A percentile compares a stretch with the other conserved stretches of the same genome.
Conservation (phyloP, 2,797 vertebrate species). For the Hapalemur alaotrensis region DNA sequence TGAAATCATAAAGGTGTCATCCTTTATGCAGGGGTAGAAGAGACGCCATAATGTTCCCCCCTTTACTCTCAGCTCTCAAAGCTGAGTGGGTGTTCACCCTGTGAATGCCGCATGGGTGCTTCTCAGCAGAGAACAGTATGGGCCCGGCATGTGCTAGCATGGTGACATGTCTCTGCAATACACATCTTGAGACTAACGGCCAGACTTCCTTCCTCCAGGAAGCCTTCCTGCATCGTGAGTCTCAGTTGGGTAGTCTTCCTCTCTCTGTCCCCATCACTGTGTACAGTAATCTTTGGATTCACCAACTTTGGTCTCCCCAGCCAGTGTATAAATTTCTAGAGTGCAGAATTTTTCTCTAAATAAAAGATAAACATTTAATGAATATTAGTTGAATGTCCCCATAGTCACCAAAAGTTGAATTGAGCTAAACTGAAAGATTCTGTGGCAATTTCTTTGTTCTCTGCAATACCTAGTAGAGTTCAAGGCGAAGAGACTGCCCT, state of each 20-base stretch:
- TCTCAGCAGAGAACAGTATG: not conserved
- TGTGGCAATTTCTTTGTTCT: not conserved
- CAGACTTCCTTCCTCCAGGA: not conserved
- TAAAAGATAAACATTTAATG: not conserved
- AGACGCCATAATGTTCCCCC: not conserved
- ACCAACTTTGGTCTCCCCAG: not conserved
- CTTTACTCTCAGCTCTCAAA: not conserved
- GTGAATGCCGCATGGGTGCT: accelerated
- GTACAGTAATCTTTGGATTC: not conserved
- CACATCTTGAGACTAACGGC: no score
- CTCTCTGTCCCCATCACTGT: not conserved
- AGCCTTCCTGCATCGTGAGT: not conserved
- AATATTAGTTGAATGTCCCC: not conserved
- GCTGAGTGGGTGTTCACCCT: accelerated
- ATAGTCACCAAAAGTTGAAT: not conserved
- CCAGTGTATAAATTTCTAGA: not conserved
- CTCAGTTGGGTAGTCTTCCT: not conserved
- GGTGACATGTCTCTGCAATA: accelerated
- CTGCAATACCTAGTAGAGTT: not conserved
- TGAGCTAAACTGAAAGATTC: not conserved
- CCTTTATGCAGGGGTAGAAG: not conserved
- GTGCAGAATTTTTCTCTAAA: not conserved
- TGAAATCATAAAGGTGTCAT: not conserved
- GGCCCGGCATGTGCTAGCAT: no score
- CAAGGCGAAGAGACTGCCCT: not conserved